Base-by-base conservation (phyloP, 2,888 invertebrate genomes). In the Macrophya alboannulata region DNA sequence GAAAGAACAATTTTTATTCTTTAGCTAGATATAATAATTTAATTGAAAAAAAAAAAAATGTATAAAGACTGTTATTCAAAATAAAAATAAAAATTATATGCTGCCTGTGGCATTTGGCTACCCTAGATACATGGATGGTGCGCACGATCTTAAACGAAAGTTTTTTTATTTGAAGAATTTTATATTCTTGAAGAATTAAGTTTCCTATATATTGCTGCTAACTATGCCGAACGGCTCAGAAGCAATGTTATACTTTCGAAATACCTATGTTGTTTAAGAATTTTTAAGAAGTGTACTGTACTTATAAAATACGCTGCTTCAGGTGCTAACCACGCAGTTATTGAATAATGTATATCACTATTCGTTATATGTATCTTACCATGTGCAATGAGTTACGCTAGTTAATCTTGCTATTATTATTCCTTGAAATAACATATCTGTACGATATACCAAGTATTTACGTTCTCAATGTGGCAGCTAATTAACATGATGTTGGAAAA, bases 21-120 rank as follows among this genome's bases (percentile, higher is more conserved):
- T 87, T 90, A 90, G 90, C 90, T 91, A 90, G 85, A 87, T 90
- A 92, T 92, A 92, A 91, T 91, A 91, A 93, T 92, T 93, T 91
- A 91, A 81, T 62, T 31, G 3, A 31, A 68, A 48, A 91, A 92
- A 31, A 68, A 48, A 91, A 92, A 92, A 92, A 89, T 93, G 92
- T 93, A 92, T 91, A 90, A 93, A 91, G 91, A 92, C 91, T 92
- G 92, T 92, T 92, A 92, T 91, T 91, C 88, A 90, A 87, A 84
- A 83, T 48, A 83, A 43, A 68, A n/a, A 55, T 43, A 71, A 74
- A 74, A 84, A 74, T 84, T 85, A 85, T 84, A 85, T 85, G 84
- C 85, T 85, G 85, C 83, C 84, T 65, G 72, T 84, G 84, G 85
- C 84, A 74, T 62, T 59, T 62, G 85, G 85, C 84, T 84, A 62